Base-by-base conservation (phyloP, 1,140 invertebrate species). In the Acromyrmex echinatior region DNA sequence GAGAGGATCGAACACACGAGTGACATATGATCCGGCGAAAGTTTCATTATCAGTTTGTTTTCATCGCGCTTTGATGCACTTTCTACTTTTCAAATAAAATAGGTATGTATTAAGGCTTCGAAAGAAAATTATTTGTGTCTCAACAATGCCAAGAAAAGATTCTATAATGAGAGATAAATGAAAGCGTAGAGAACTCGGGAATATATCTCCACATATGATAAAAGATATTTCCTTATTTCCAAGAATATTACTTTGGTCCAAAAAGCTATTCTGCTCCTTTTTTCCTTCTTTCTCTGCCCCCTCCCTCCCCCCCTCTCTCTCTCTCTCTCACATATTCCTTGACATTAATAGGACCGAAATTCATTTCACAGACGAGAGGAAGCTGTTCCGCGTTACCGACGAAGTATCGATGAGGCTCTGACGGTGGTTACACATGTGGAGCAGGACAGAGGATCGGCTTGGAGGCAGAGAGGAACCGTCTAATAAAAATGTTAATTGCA, bases 401-500 rank as follows among this genome's bases (percentile, higher is more conserved):
- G 62, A 86, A 35, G 79, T 90, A 90, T 90, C 82, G 82, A 90
- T 65, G 81, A 76, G 39, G 39, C 25, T 31, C 56, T 28, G 70
- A 25, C 53, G 65, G 21, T 66, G 65, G 45, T 66, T 76, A 77
- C 89, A 73, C 90, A 90, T 90, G 85, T 90, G 91, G 88, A 86
- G 90, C 82, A 90, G 51, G 60, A 28, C 82, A 49, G 86, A 73
- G 45, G 87, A 90, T 82, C 79, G 71, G 28, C 88, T 86, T 87
- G 63, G 86, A 92, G 73, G 91, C 88, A 89, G 53, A 84, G 65
- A 70, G 45, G 87, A 87, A 86, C 87, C 84, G 91, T 93, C 93
- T 95, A 94, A 95, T 95, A 95, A 95, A 95, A 95, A 95, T 95
- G 93, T 95, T 95, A 95, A 95, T 95, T 94, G 94, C 94, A 79